phyloP scores from a whole-genome alignment of 2,888 invertebrate species.

The Nebria brevicollis region DNA sequence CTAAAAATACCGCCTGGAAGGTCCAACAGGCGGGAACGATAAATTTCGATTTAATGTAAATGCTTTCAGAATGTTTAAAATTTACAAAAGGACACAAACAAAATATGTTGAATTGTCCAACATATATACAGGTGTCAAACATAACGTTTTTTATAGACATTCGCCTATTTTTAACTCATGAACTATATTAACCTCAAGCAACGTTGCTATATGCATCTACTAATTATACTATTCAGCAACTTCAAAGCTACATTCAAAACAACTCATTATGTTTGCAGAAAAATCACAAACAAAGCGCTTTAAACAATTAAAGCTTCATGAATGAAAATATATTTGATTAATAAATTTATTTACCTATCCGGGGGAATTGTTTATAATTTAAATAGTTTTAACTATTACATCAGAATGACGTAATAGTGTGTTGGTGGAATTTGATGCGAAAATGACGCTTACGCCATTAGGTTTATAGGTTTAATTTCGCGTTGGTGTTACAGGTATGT shows the following conservation, averaged over 20 bases:
- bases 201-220: too few species aligned
- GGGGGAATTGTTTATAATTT: neutral
- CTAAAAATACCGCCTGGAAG: neutral
- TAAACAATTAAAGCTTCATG: too few species aligned
- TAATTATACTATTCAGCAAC: too few species aligned
- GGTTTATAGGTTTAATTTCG: neutral
- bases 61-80: neutral
- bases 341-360: too few species aligned
- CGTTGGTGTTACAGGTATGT: neutral
- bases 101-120: too few species aligned
- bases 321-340: too few species aligned
- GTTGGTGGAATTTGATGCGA: neutral
- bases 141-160: too few species aligned
- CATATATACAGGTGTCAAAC: too few species aligned
- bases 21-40: neutral
- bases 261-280: neutral
- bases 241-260: neutral
- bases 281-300: neutral
- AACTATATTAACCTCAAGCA: too few species aligned
- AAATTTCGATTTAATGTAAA: neutral
- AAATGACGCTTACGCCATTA: neutral
- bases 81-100: too few species aligned
- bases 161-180: too few species aligned
- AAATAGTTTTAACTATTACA: neutral
- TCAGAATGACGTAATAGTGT: neutral